phyloP scores from a whole-genome alignment of 2,888 invertebrate genomes.

The Anthophora plumipes region DNA sequence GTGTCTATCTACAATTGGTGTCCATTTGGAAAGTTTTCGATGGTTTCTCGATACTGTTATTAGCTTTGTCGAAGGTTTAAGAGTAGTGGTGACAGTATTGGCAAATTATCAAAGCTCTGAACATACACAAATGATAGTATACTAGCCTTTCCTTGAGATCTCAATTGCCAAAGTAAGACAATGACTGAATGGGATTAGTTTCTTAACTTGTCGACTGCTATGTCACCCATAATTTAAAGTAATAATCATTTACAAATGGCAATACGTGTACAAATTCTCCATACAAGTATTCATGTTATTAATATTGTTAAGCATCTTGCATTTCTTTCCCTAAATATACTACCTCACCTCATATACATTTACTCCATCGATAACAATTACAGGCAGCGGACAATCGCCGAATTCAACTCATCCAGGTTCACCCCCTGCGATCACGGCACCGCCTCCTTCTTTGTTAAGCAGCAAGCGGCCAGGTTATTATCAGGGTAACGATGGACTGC shows the following conservation, averaged over 20 bases:
- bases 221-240: no score
- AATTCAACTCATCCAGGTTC: slow-evolving; percentile 90
- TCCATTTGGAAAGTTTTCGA: neutral
- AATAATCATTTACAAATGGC: no score
- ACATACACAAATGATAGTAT: neutral
- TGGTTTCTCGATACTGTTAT: neutral
- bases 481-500: slow-evolving; percentile 87
- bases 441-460: slow-evolving; percentile 85
- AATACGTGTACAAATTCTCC: no score
- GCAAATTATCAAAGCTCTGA: neutral
- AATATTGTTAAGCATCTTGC: no score
- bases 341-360: neutral
- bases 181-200: neutral
- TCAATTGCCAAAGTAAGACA: neutral
- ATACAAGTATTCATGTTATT: no score
- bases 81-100: neutral
- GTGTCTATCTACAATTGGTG: neutral
- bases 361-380: neutral
- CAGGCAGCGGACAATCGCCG: slow-evolving; percentile 91
- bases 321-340: no score
- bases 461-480: slow-evolving; percentile 88
- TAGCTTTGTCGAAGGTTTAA: neutral
- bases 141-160: neutral
- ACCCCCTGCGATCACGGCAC: slow-evolving; percentile 86
- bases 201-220: no score